Evolutionary conservation across 2,797 vertebrate species (phyloP).

Genomic region (Pygocentrus nattereri): DNA sequence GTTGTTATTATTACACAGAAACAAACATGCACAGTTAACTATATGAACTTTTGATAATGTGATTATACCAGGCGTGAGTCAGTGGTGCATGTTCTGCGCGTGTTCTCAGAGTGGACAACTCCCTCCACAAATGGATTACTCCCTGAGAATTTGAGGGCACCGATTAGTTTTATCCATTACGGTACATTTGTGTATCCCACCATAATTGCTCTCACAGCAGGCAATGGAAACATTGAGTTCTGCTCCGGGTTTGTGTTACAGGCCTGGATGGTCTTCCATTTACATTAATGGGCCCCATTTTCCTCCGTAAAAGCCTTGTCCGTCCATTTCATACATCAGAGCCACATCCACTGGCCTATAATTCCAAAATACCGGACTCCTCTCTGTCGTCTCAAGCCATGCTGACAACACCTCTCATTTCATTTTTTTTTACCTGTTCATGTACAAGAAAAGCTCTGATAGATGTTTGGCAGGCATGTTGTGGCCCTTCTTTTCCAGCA

Average conservation of each 20-base stretch:
- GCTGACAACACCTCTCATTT: conserved; percentile 41
- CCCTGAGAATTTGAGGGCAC: conserved; percentile 49
- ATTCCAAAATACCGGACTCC: conserved; percentile 44
- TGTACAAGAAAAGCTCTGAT: conserved; percentile 3
- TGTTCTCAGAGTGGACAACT: conserved; percentile 44
- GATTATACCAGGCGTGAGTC: conserved; percentile 50
- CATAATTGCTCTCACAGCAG: conserved; percentile 59
- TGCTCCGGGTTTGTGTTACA: conserved; percentile 62
- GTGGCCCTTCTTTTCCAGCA: background rate
- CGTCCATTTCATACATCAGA: conserved; percentile 53
- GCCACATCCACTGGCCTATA: conserved; percentile 45
- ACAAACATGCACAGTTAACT: conserved; percentile 18
- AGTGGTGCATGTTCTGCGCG: conserved; percentile 31
- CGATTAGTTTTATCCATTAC: conserved; percentile 59
- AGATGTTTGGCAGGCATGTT: conserved; percentile 1
- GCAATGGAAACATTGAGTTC: conserved; percentile 61
- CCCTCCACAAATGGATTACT: conserved; percentile 58
- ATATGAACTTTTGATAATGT: conserved; percentile 44
- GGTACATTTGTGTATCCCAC: conserved; percentile 56
- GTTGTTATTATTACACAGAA: background rate
- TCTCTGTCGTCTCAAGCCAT: conserved; percentile 15
- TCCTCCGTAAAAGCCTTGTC: conserved; percentile 60
- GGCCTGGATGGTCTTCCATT: conserved; percentile 58
- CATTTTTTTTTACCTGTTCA: background rate
- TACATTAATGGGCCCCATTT: conserved; percentile 65